phyloP scores from a whole-genome alignment of 2,888 invertebrate species.

The Leucania comma region DNA sequence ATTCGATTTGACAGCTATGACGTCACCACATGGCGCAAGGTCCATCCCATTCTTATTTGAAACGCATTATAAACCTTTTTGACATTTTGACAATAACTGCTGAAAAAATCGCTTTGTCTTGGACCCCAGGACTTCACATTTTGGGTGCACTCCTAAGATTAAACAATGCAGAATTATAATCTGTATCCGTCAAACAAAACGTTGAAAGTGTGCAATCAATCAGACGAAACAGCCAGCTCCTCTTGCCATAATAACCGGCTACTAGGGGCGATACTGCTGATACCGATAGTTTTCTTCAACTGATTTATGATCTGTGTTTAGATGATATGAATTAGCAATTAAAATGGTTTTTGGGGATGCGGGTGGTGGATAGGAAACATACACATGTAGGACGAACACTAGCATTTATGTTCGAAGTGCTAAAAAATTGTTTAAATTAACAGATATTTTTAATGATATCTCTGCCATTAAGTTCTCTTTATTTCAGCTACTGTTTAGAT shows the following conservation, averaged over 20 bases:
- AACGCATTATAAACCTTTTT: too few species aligned
- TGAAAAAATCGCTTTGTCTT: not conserved
- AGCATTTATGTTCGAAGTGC: not conserved
- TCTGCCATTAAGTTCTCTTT: too few species aligned
- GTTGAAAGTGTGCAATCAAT: conserved; percentile 42
- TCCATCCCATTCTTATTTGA: too few species aligned
- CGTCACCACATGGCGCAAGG: too few species aligned
- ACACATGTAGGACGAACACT: not conserved
- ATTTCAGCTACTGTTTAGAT: too few species aligned
- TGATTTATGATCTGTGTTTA: not conserved
- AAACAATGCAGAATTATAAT: not conserved
- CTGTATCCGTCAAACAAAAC: conserved; percentile 27
- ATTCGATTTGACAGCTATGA: too few species aligned
- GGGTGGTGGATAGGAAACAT: not conserved
- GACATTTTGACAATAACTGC: not conserved
- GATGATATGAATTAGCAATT: not conserved
- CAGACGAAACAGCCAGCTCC: conserved; percentile 35
- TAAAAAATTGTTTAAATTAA: too few species aligned
- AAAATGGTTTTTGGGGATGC: not conserved
- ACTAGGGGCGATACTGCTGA: conserved; percentile 29
- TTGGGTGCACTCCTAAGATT: not conserved
- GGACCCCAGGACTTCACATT: not conserved
- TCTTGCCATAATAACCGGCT: conserved; percentile 26
- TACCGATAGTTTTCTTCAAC: not conserved
- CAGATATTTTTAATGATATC: too few species aligned